Conservation (phyloP, 2,888 invertebrate species). For the Ceramica pisi region DNA sequence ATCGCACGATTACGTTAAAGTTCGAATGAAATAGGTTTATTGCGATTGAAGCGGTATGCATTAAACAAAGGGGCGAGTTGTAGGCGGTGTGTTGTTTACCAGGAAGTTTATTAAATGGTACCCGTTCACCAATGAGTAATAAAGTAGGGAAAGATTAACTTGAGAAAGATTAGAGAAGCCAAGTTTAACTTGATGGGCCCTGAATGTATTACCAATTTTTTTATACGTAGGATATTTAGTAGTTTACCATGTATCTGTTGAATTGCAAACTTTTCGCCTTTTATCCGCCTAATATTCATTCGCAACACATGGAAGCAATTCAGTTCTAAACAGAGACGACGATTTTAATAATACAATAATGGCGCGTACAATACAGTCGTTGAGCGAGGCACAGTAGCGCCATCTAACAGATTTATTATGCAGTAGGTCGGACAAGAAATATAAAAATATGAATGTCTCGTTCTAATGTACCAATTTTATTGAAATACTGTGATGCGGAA, state of each 20-base stretch:
- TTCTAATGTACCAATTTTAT: conserved; percentile 33
- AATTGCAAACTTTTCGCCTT: conserved; percentile 9
- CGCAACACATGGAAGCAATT: conserved; percentile 26
- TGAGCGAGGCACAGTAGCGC: conserved; percentile 60
- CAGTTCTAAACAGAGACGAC: conserved; percentile 21
- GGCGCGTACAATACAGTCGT: conserved; percentile 50
- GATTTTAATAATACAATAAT: conserved; percentile 69
- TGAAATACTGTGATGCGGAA: conserved; percentile 14
- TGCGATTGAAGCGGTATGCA: conserved; percentile 27
- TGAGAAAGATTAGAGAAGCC: too few relatives aligned
- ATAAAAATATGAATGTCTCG: conserved; percentile 48
- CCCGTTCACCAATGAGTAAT: too few relatives aligned
- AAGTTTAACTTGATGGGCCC: too few relatives aligned
- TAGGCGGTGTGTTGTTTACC: background rate
- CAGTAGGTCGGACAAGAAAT: conserved; percentile 61
- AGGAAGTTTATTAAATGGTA: conserved; percentile 3
- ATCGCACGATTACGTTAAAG: conserved; percentile 26
- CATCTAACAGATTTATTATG: conserved; percentile 68
- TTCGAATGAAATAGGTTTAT: conserved; percentile 21
- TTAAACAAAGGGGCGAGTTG: background rate
- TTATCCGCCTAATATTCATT: conserved; percentile 24
- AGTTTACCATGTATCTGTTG: background rate
- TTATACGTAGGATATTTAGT: too few relatives aligned
- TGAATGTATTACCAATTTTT: too few relatives aligned
- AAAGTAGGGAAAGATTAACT: too few relatives aligned